Base-by-base conservation (phyloP, 2,888 invertebrate genomes). In the Hydropsyche betteni region DNA sequence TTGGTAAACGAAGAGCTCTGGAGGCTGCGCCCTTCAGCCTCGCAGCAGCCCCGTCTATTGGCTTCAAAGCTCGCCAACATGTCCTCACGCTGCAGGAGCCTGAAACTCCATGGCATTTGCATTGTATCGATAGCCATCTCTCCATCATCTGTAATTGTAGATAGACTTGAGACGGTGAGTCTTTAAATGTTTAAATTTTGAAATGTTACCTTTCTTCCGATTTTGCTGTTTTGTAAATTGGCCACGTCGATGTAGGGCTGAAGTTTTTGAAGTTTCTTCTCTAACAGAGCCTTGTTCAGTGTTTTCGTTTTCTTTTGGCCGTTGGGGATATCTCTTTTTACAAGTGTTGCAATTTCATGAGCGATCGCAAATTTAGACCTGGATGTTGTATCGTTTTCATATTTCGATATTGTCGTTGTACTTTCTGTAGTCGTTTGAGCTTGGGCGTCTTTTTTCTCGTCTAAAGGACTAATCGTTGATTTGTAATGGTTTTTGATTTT, bases 41-140 rank as follows among this genome's bases (percentile, higher is more conserved):
- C 44, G 84, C 84, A 1, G 88, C 91, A 16, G 90, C 85, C 68
- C 86, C 84, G 2, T 84, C 83, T 76, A 90, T 86, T 0, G 89
- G 86, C 4, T 93, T 91, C 80, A 94, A 84, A 1, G 93, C 90
- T 80, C 91, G 89, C 94, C 94, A 94, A 83, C 94, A 94, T 55
- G 94, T 94, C 82, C 92, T 91, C 81, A 94, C 91, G 80, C 92
- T 93, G 83, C 94, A 94, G 71, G 94, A 93, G 0, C 94, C 94
- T 12, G 94, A 94, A 75, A 94, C 93, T 52, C 94, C 94, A 85
- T 94, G 94, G 81, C 94, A 94, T 82, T 94, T 94, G 87, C 94
- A 94, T 82, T 93, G 88, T 81, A 88, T 86, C 64, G 84, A 85
- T 76, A 91, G 82, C 80, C 89, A 90, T 79, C 88, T 86, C 64